These are phyloP conservation scores for Opisthocomus hoazin DNA, from an alignment of 2,113 vertebrate genomes.

Conservation along the genomic window DNA sequence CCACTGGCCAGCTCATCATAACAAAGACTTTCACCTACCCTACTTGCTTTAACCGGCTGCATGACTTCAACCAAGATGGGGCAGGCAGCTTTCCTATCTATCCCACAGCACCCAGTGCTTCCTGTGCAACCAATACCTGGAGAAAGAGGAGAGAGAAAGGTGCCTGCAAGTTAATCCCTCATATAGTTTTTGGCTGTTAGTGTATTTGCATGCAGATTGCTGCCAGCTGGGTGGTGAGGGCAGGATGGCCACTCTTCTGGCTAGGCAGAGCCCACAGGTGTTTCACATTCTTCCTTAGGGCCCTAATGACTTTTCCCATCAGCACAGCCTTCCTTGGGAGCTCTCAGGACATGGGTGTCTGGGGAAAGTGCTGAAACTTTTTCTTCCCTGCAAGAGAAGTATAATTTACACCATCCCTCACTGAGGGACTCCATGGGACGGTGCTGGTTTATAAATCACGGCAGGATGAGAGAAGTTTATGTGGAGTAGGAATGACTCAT, in stretches of 20 bases:
- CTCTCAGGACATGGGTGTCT: background rate
- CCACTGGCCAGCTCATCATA: background rate
- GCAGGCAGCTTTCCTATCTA: background rate
- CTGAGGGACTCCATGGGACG: background rate
- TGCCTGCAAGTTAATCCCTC: background rate
- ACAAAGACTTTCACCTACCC: background rate
- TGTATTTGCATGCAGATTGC: background rate
- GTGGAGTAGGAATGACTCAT: conserved; percentile 5
- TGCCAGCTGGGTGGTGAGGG: background rate
- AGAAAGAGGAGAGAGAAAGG: accelerated
- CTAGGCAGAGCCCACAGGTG: background rate
- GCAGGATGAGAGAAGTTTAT: background rate
- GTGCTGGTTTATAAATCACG: background rate
- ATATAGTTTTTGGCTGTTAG: background rate
- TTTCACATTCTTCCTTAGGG: background rate
- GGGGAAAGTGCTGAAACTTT: background rate
- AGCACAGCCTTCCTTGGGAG: background rate
- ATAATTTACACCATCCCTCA: background rate
- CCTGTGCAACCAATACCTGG: accelerated
- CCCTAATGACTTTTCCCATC: background rate
- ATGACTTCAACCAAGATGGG: background rate
- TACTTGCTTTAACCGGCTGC: background rate
- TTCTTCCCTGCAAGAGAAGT: background rate
- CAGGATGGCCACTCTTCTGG: background rate
- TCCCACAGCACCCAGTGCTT: accelerated